phyloP scores from a whole-genome alignment of 53 echinoderm and acorn worm genomes.

The Glandiceps talaboti region DNA sequence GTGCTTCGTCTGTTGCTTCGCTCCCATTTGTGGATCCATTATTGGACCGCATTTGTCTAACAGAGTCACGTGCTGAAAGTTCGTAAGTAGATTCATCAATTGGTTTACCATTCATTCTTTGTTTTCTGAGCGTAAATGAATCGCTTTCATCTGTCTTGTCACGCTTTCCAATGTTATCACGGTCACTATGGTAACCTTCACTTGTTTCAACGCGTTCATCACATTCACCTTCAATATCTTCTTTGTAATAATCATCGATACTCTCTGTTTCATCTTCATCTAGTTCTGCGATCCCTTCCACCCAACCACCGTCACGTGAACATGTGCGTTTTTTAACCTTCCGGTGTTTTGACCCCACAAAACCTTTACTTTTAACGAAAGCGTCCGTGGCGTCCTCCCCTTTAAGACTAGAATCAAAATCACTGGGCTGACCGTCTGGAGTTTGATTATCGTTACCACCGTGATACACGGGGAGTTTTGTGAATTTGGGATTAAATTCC shows the following conservation, averaged over 20 bases:
- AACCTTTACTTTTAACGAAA: neutral
- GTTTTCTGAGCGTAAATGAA: neutral
- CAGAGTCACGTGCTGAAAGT: constrained; percentile 7
- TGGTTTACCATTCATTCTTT: neutral
- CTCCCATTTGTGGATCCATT: too few species aligned
- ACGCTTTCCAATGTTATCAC: too few species aligned
- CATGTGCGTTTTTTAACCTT: neutral
- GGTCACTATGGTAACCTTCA: neutral
- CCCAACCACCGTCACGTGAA: neutral
- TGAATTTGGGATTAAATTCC: neutral
- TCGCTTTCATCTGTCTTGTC: neutral
- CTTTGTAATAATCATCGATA: neutral
- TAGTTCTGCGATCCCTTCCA: neutral
- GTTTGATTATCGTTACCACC: neutral
- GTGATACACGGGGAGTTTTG: neutral
- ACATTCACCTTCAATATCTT: neutral
- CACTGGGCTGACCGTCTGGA: neutral
- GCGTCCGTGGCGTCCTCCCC: neutral
- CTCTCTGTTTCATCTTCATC: neutral
- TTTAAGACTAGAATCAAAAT: too few species aligned
- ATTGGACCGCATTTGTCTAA: neutral
- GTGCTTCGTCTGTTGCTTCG: neutral
- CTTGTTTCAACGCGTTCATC: neutral
- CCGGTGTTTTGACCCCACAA: neutral
- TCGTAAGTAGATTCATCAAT: constrained; percentile 5